Evolutionary conservation across 2,113 vertebrate genomes (phyloP).

Genomic region (Setophaga kirtlandii): DNA sequence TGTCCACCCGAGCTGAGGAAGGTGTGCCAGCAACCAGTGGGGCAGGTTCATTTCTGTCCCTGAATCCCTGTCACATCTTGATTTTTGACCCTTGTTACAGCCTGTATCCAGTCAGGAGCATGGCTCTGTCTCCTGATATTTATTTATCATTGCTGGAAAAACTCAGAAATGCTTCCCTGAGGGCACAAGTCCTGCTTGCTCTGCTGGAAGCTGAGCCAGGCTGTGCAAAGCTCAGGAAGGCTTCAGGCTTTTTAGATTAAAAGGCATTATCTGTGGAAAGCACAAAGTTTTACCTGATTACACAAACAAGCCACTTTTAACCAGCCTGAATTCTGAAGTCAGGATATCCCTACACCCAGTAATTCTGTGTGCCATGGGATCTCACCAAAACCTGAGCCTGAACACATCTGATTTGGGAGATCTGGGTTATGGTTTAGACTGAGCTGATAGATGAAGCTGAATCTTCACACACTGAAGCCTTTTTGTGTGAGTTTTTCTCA

Average conservation of each 20-base stretch:
- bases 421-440: background rate
- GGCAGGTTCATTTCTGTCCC: background rate
- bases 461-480: background rate
- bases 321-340: background rate
- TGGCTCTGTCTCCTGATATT: background rate
- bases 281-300: background rate
- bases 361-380: background rate
- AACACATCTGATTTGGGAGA: background rate
- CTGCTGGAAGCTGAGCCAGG: background rate
- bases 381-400: background rate
- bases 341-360: no score
- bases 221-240: background rate
- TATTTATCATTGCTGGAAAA: background rate
- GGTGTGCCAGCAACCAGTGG: background rate
- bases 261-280: background rate
- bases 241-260: background rate
- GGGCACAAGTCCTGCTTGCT: background rate
- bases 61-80: background rate
- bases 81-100: background rate
- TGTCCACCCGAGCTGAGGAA: background rate
- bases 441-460: background rate
- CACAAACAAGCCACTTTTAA: background rate
- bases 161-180: background rate
- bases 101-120: background rate
- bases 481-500: background rate